Base-by-base conservation (phyloP, 2,797 vertebrate species). In the Dipus sagitta region DNA sequence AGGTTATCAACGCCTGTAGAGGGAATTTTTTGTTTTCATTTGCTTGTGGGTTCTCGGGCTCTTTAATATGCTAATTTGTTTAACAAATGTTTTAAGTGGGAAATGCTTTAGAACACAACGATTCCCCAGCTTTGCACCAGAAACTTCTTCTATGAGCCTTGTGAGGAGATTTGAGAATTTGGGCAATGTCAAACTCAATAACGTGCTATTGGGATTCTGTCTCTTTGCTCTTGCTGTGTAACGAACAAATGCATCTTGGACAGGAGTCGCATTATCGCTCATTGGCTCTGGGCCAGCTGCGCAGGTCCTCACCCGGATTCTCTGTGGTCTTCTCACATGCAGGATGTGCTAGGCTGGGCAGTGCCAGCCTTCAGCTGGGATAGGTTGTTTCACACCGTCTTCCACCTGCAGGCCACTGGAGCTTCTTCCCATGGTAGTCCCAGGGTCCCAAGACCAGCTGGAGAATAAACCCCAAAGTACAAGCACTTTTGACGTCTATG, bases 101-200 rank as follows among this genome's bases (percentile, higher is more conserved):
- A 92, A 92, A 72, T 90, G 28, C n/a, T 54, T 84, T 93, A 84
- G 13, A 90, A 86, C 47, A 18, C 17, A 75, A 6, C 28, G 32
- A 78, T 60, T 79, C 32, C 54, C 32, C 86, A 65, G 42, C 28
- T 58, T 78, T 65, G 80, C 4, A 72, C 72, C 32, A 65, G 28
- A 77, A 92, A 75, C 34, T 62, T 15, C 38, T 2, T 38, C 65
- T 87, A 80, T 8, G 70, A 72, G 81, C 20, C 20, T 58, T 47
- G 24, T 72, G 47, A 87, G n/a, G 42, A 2, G 62, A 78, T 23
- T 62, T 70, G 20, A 42, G 47, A 77, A 71, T 38, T 71, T 88
- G 26, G 30, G 81, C 42, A 34, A 64, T 77, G 6, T 18, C 34
- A 64, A 24, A 90, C 10, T 82, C 38, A 54, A 58, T 60, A 42